phyloP scores from a whole-genome alignment of 92 coral and sea anemone genomes.

The Umimayanthus kanabou region DNA sequence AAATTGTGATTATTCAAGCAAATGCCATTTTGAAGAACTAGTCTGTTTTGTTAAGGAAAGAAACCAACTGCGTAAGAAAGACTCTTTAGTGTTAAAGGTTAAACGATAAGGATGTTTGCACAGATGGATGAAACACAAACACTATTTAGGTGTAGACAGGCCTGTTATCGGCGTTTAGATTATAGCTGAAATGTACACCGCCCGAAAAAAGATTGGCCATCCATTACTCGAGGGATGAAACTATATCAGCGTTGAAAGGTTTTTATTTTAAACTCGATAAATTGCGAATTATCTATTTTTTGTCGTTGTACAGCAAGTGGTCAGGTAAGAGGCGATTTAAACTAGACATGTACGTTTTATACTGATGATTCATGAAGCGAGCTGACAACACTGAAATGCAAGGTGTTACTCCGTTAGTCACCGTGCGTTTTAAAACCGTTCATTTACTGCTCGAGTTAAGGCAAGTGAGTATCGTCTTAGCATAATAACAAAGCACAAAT shows the following conservation, averaged over 20 bases:
- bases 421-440: background rate
- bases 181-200: slow-evolving; percentile 33
- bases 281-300: background rate
- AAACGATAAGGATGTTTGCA: slow-evolving; percentile 38
- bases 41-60: background rate
- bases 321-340: background rate
- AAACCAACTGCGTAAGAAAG: slow-evolving; percentile 18
- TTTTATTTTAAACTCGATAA: background rate
- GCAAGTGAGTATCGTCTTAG: background rate
- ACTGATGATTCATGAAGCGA: background rate
- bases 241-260: slow-evolving; percentile 41
- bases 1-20: slow-evolving; percentile 2
- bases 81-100: slow-evolving; percentile 26
- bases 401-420: background rate
- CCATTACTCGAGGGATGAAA: slow-evolving; percentile 4
- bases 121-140: slow-evolving; percentile 38
- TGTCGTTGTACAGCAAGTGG: background rate
- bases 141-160: slow-evolving; percentile 39
- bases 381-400: background rate
- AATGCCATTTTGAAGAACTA: background rate
- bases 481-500: background rate
- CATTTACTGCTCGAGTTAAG: background rate
- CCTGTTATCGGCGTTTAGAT: slow-evolving; percentile 38
- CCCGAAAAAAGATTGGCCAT: background rate
- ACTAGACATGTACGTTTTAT: background rate